Percentiles rank a stretch among this genome's conserved stretches.
Conservation (phyloP, 2,113 vertebrate genomes). For the human (Homo sapiens) region DNA sequence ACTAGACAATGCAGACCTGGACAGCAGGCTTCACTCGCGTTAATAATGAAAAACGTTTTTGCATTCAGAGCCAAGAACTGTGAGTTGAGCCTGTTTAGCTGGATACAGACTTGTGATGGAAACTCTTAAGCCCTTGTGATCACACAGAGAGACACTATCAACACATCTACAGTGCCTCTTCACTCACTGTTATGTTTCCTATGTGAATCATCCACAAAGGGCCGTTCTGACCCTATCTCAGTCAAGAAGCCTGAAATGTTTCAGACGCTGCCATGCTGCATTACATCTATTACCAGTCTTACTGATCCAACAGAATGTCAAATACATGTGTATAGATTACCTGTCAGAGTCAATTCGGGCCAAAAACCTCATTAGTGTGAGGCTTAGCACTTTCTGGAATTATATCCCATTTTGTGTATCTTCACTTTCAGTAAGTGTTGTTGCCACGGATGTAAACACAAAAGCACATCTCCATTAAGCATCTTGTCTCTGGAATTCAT, state of each 20-base stretch:
- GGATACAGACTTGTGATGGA: background rate
- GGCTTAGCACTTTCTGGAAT: conserved; percentile 22
- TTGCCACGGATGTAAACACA: background rate
- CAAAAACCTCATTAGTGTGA: conserved; percentile 50
- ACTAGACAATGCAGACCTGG: background rate
- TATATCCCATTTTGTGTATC: conserved; percentile 30
- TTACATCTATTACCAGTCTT: conserved; percentile 50
- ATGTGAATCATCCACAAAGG: conserved; percentile 59
- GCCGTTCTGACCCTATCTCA: conserved; percentile 70
- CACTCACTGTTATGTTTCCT: background rate
- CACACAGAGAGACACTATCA: background rate
- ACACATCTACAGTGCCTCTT: conserved; percentile 40
- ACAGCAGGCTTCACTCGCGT: background rate
- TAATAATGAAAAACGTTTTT: background rate
- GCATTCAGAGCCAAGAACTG: background rate
- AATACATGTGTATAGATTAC: conserved; percentile 60
- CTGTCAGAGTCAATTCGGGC: conserved; percentile 60
- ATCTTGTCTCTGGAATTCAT: background rate
- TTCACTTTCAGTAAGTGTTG: conserved; percentile 53
- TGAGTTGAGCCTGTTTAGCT: background rate
- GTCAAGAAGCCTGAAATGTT: conserved; percentile 75
- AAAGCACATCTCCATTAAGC: conserved; percentile 35
- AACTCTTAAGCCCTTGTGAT: background rate
- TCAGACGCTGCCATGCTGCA: conserved; percentile 49
- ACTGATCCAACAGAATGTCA: conserved; percentile 66